Conservation (phyloP, 2,888 invertebrate species). For the Epistrophe grossulariae region DNA sequence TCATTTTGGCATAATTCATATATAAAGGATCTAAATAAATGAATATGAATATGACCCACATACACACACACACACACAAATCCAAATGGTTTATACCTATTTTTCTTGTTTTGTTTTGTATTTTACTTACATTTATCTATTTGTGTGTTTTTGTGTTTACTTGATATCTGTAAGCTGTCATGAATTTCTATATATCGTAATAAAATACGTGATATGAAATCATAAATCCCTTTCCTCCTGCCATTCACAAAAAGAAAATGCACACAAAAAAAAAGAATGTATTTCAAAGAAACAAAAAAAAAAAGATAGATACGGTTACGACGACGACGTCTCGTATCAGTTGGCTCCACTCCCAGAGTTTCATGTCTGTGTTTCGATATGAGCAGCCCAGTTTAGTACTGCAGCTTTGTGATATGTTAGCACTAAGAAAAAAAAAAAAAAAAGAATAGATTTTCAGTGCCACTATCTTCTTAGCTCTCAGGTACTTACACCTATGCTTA, state of each 20-base stretch:
- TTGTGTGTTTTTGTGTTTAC: conserved; percentile 36
- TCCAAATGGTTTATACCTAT: not conserved
- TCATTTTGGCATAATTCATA: conserved; percentile 68
- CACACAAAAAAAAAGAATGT: conserved; percentile 7
- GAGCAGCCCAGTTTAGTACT: conserved; percentile 6
- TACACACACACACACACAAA: conserved; percentile 11
- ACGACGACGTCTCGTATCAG: conserved; percentile 40
- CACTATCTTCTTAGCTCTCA: conserved; percentile 26
- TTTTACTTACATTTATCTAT: not conserved
- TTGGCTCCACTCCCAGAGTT: conserved; percentile 27
- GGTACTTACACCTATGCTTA: conserved; percentile 1
- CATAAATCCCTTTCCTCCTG: conserved; percentile 62
- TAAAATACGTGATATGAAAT: conserved; percentile 75
- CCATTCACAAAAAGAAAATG: conserved; percentile 5
- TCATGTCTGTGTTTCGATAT: not conserved
- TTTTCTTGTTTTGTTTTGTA: not conserved
- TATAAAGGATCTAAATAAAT: conserved; percentile 68
- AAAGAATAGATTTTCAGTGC: conserved; percentile 23
- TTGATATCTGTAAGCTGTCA: conserved; percentile 66
- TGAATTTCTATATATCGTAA: conserved; percentile 75
- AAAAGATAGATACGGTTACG: conserved; percentile 29
- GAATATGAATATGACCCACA: conserved; percentile 66
- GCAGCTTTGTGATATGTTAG: conserved; percentile 30
- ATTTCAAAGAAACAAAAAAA: conserved; percentile 9
- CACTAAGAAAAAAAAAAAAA: not conserved